phyloP scores from a whole-genome alignment of 2,797 vertebrate species.

The Brachyrhaphis roseni region DNA sequence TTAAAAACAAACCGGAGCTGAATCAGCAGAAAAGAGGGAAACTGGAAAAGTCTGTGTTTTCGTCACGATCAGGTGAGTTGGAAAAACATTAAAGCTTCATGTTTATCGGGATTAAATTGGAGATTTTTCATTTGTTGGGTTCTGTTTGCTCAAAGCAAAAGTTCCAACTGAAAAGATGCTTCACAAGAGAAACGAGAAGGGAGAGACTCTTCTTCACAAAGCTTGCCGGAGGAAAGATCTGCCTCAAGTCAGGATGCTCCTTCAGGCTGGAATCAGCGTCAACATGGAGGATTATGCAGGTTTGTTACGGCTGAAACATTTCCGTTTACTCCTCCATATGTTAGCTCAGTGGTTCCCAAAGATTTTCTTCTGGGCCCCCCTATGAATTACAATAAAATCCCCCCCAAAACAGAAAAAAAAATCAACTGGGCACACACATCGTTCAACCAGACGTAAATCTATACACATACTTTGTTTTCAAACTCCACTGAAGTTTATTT shows the following conservation, averaged over 20 bases:
- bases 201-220: slow-evolving; percentile 82
- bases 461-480: too few relatives aligned
- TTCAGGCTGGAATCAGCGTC: slow-evolving; percentile 82
- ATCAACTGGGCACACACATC: too few relatives aligned
- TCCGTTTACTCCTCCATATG: background rate
- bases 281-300: slow-evolving; percentile 86
- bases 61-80: slow-evolving; percentile 41
- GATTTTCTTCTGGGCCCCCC: too few relatives aligned
- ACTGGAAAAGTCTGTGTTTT: background rate
- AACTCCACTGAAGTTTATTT: too few relatives aligned
- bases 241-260: slow-evolving; percentile 73
- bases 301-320: slow-evolving; percentile 56
- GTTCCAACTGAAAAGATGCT: slow-evolving; percentile 12
- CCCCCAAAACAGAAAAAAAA: too few relatives aligned
- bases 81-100: background rate
- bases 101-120: background rate
- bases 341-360: too few relatives aligned
- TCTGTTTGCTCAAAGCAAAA: slow-evolving; percentile 19
- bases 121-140: slow-evolving; percentile 7
- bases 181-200: slow-evolving; percentile 71
- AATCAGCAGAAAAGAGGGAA: background rate
- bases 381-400: too few relatives aligned
- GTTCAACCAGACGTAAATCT: too few relatives aligned
- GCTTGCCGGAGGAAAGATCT: slow-evolving; percentile 81
- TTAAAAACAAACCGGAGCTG: slow-evolving; percentile 2